phyloP scores from a whole-genome alignment of 2,113 vertebrate genomes.

The Hystrix cristata region DNA sequence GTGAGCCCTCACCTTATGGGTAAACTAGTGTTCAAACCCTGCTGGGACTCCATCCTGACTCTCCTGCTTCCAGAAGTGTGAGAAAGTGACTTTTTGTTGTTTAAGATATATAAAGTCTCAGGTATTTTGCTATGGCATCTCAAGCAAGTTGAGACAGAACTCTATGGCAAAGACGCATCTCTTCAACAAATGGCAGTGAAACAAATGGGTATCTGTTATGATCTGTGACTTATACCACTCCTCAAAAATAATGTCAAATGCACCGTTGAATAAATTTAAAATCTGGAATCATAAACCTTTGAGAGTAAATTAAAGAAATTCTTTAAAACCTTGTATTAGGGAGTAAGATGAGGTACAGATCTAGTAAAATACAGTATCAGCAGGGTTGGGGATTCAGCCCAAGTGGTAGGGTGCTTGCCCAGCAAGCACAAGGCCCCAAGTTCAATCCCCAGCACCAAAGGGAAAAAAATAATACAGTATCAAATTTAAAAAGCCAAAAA shows the following conservation, averaged over 20 bases:
- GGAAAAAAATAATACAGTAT: background rate
- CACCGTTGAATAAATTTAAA: background rate
- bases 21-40: background rate
- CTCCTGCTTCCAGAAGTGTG: too few species aligned
- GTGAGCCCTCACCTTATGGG: too few species aligned
- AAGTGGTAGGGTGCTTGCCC: too few species aligned
- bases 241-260: background rate
- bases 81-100: background rate
- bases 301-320: background rate
- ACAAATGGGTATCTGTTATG: background rate
- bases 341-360: background rate
- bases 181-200: background rate
- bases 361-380: background rate
- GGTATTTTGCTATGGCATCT: background rate
- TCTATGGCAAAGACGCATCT: background rate
- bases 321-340: background rate
- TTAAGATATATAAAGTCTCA: background rate
- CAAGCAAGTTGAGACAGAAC: background rate
- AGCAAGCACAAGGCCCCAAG: too few species aligned
- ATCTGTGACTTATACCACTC: background rate
- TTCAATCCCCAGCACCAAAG: too few species aligned
- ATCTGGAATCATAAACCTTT: background rate
- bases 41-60: background rate
- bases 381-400: too few species aligned
- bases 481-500: background rate